These are phyloP conservation scores for Heliocidaris tuberculata DNA, from an alignment of 35 echinoderm and acorn worm genomes.

Conservation along the genomic window DNA sequence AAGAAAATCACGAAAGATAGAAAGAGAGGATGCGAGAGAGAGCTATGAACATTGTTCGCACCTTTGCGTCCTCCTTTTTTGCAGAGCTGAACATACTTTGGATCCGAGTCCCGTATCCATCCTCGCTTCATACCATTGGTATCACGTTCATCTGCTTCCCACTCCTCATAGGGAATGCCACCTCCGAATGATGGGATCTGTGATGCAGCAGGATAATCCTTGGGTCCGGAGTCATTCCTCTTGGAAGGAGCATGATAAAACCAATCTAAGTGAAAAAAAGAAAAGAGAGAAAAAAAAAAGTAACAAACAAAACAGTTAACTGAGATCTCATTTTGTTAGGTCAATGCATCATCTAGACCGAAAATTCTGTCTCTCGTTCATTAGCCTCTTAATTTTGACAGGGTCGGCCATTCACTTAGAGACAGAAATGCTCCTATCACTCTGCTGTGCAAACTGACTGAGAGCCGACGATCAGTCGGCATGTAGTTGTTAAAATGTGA, in stretches of 20 bases:
- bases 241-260: slow-evolving; percentile 96
- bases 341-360: no score
- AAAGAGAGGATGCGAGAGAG: neutral
- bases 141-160: slow-evolving; percentile 66
- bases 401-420: no score
- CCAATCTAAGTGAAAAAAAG: slow-evolving; percentile 71
- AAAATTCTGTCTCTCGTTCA: no score
- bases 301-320: no score
- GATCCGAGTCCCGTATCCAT: slow-evolving; percentile 82
- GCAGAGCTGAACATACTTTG: slow-evolving; percentile 87
- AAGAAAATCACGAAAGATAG: neutral
- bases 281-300: neutral
- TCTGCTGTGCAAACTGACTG: no score
- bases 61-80: slow-evolving; percentile 94
- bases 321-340: no score
- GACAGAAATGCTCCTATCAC: no score
- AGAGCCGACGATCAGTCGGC: no score
- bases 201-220: slow-evolving; percentile 90
- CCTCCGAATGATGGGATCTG: slow-evolving; percentile 73
- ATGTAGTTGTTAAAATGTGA: no score
- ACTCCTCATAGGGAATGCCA: slow-evolving; percentile 54
- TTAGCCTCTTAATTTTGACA: no score
- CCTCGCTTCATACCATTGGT: slow-evolving; percentile 69
- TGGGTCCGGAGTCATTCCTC: slow-evolving; percentile 42
- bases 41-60: slow-evolving; percentile 17